Base-by-base conservation (phyloP, 2,888 invertebrate species). In the Mesoligia furuncula region DNA sequence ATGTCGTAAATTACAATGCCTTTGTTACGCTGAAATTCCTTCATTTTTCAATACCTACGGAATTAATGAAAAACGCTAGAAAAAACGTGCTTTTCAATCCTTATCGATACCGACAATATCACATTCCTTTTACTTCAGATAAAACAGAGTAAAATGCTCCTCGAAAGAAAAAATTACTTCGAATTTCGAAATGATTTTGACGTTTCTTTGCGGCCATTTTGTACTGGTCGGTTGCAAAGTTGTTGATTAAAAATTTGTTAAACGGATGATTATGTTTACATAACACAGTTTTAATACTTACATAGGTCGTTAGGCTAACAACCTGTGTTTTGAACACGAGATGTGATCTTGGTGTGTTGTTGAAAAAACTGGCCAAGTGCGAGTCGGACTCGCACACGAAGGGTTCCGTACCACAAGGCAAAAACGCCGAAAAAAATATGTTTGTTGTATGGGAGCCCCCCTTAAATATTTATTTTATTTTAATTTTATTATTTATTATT, bases 41-140 rank as follows among this genome's bases (percentile, higher is more conserved):
- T 72, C 83, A 83, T 84, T 84, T 84, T 86, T 69, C 84, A 86
- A 86, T 65, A n/a, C n/a, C n/a, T n/a, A 68, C 24, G 31, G 64
- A 54, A 45, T 73, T 75, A 27, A 61, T 13, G 45, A 73, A 78
- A 69, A 78, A 69, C 62, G 57, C 24, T 51, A 15, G 54, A 51
- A 7, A 24, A 15, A 51, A 72, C 69, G 74, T 86, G 84, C 0
- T 62, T 48, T n/a, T 24, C 4, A 51, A n/a, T 27, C 15, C 54
- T 84, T 84, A 84, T 84, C 86, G 69, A 45, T 0, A 59, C 39
- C 51, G 45, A 54, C 65, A 80, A 20, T 54, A 66, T 73, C 27
- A 8, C 36, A 62, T 84, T 70, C 51, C 48, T 84, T 83, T 84
- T 70, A 45, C 17, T 20, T 17, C 6, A 1, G 39, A 64, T 62